A percentile compares a stretch with the other conserved stretches of the same genome.
Evolutionary conservation across 2,797 vertebrate genomes (phyloP).

Genomic region (Sebastolobus altivelis): DNA sequence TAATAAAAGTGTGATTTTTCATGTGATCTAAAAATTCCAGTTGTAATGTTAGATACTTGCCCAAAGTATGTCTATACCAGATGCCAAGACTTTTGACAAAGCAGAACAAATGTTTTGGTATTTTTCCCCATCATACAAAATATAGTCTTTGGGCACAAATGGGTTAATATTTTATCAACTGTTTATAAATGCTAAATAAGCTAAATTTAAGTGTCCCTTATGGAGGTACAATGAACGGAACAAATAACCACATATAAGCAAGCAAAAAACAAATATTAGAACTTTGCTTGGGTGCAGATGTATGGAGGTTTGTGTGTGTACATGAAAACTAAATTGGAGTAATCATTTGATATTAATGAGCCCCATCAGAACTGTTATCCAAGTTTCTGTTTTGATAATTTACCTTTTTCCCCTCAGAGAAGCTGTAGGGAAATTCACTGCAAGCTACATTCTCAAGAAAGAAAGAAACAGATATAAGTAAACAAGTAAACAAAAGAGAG

Average conservation of each 20-base stretch:
- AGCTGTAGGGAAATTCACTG: constrained; percentile 22
- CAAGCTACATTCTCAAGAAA: constrained; percentile 10
- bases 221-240: background rate
- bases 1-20: too few relatives aligned
- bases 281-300: background rate
- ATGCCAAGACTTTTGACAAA: too few relatives aligned
- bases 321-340: background rate
- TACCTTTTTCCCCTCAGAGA: background rate
- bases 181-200: background rate
- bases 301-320: background rate
- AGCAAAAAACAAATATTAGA: background rate
- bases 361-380: background rate
- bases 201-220: background rate
- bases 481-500: constrained; percentile 42
- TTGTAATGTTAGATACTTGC: too few relatives aligned
- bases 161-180: too few relatives aligned
- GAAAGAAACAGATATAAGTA: constrained; percentile 13
- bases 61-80: too few relatives aligned
- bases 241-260: background rate
- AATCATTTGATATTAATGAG: background rate
- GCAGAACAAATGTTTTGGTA: too few relatives aligned
- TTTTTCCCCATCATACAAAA: too few relatives aligned
- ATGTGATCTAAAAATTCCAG: too few relatives aligned
- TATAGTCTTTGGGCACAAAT: too few relatives aligned
- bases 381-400: background rate